phyloP scores from a whole-genome alignment of 2,113 vertebrate genomes.

The Girardinichthys multiradiatus region DNA sequence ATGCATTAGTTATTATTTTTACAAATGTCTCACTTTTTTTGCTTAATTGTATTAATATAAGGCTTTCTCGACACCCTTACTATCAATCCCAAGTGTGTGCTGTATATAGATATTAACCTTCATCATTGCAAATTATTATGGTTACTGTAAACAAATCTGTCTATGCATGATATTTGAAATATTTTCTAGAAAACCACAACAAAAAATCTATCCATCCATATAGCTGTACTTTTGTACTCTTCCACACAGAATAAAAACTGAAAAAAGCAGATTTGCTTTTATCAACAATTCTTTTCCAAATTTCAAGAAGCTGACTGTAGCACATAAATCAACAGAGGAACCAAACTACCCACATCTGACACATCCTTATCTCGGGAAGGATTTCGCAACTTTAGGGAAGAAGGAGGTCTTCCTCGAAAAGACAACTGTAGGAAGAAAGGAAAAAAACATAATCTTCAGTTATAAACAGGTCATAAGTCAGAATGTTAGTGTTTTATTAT shows the following conservation, averaged over 20 bases:
- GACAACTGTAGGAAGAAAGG: constrained; percentile 36
- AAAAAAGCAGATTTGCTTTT: background rate
- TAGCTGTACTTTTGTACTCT: no score
- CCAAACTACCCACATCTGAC: constrained; percentile 57
- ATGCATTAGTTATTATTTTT: no score
- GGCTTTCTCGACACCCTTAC: background rate
- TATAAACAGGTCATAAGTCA: background rate
- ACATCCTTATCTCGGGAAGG: constrained; percentile 51
- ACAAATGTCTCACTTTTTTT: no score
- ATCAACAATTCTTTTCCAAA: background rate
- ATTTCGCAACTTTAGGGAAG: constrained; percentile 65
- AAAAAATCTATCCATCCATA: background rate
- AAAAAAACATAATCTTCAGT: background rate
- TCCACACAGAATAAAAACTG: background rate
- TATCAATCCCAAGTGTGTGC: background rate
- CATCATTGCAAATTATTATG: background rate
- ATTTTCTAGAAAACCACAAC: background rate
- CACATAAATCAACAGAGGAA: background rate
- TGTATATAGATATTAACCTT: background rate
- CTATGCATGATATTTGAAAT: background rate
- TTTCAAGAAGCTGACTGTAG: background rate
- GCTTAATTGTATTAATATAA: no score
- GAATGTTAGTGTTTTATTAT: background rate
- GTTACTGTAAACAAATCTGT: background rate
- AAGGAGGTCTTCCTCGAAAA: constrained; percentile 58